Conservation (phyloP, 2,113 vertebrate species). For the Prolemur simus region DNA sequence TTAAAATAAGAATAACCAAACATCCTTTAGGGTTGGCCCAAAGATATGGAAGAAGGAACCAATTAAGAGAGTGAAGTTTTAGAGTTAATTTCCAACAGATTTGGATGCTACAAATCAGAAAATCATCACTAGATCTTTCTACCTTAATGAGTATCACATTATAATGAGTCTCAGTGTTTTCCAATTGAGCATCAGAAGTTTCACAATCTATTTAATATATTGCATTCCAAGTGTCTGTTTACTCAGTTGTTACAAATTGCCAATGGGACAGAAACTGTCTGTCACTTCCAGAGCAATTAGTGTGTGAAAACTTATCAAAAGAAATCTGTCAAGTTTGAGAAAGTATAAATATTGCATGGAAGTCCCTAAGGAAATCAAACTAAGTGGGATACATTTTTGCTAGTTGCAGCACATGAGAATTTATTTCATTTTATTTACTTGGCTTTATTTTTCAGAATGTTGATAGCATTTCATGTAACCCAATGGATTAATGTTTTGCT, state of each 20-base stretch:
- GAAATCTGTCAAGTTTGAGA: conserved; percentile 76
- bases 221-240: conserved; percentile 74
- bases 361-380: conserved; percentile 80
- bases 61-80: background rate
- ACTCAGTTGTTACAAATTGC: conserved; percentile 79
- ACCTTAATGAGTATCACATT: background rate
- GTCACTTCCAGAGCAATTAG: conserved; percentile 84
- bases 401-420: conserved; percentile 45
- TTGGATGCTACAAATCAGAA: background rate
- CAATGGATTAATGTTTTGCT: conserved; percentile 31
- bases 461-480: conserved; percentile 17
- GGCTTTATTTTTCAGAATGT: conserved; percentile 37
- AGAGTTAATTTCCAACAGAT: background rate
- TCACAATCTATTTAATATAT: conserved; percentile 51
- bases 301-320: conserved; percentile 81
- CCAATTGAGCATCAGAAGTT: background rate
- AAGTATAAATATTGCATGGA: conserved; percentile 80
- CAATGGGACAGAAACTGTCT: conserved; percentile 78
- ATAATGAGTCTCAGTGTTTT: background rate
- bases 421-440: conserved; percentile 62
- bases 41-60: background rate
- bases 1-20: background rate
- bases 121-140: accelerated
- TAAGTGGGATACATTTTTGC: conserved; percentile 58
- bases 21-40: background rate